Evolutionary conservation across 2,113 vertebrate genomes (phyloP).

Genomic region (Charadrius vociferus): DNA sequence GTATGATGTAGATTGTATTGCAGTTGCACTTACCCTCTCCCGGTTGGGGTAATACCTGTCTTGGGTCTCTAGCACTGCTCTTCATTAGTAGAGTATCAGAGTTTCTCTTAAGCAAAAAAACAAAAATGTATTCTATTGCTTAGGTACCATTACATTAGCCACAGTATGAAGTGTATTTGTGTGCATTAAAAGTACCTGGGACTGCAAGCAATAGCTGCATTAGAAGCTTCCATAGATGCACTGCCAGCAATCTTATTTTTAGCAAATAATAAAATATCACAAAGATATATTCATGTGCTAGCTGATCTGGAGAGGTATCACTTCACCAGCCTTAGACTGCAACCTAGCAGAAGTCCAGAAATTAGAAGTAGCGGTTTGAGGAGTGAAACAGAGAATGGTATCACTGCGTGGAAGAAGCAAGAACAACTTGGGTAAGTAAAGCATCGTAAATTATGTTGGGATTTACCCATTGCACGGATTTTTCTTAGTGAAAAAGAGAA

Average conservation of each 20-base stretch:
- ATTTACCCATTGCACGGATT: neutral
- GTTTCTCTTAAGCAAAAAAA: neutral
- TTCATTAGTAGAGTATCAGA: neutral
- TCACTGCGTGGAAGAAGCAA: neutral
- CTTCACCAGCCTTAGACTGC: neutral
- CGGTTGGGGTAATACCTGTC: neutral
- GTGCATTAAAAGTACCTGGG: neutral
- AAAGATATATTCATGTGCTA: neutral
- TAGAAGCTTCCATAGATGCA: neutral
- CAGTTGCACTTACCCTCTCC: neutral
- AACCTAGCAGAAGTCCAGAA: neutral
- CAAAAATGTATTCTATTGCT: neutral
- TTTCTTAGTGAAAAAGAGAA: neutral
- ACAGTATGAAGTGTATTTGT: neutral
- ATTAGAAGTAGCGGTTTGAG: neutral
- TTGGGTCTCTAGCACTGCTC: neutral
- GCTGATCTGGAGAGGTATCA: neutral
- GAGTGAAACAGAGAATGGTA: neutral
- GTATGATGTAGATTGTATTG: neutral
- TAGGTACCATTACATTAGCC: fast-evolving
- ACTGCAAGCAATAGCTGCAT: neutral
- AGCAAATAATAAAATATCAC: neutral
- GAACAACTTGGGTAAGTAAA: neutral
- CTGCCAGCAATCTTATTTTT: neutral
- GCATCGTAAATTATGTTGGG: neutral